These are phyloP conservation scores for Sepiola atlantica DNA, from an alignment of 2,888 invertebrate species.

Conservation along the genomic window DNA sequence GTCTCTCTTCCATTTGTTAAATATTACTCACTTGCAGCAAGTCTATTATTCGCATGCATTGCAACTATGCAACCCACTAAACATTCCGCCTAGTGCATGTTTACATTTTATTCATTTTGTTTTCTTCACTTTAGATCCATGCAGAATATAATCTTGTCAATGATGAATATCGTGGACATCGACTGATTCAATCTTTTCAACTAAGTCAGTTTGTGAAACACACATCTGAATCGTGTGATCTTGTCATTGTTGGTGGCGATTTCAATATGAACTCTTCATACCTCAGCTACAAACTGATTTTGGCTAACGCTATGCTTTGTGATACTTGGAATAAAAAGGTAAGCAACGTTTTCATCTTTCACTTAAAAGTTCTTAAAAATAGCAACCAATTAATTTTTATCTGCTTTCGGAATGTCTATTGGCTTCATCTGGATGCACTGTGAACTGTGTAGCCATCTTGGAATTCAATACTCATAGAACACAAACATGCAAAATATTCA, in stretches of 20 bases:
- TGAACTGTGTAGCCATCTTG: too few relatives aligned
- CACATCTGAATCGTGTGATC: conserved; percentile 83
- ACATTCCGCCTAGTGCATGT: too few relatives aligned
- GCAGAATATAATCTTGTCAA: conserved; percentile 90
- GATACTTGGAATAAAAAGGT: conserved; percentile 73
- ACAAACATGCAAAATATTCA: too few relatives aligned
- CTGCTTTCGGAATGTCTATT: not conserved
- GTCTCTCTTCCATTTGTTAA: too few relatives aligned
- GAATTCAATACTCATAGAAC: too few relatives aligned
- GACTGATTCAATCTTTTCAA: conserved; percentile 94
- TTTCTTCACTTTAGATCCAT: conserved; percentile 82
- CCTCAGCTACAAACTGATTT: conserved; percentile 74
- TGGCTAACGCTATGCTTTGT: conserved; percentile 76
- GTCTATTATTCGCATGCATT: too few relatives aligned
- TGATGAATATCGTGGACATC: conserved; percentile 91
- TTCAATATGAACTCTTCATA: conserved; percentile 93
- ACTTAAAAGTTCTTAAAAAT: conserved; percentile 46
- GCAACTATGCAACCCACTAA: too few relatives aligned
- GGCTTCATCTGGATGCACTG: not conserved
- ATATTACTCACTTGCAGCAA: too few relatives aligned
- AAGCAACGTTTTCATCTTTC: not conserved
- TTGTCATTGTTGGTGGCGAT: conserved; percentile 93
- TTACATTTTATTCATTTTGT: not conserved
- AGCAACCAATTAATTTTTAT: not conserved
- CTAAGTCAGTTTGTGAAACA: conserved; percentile 93